Evolutionary conservation across 2,113 vertebrate species (phyloP).

Genomic region (Progne subis): DNA sequence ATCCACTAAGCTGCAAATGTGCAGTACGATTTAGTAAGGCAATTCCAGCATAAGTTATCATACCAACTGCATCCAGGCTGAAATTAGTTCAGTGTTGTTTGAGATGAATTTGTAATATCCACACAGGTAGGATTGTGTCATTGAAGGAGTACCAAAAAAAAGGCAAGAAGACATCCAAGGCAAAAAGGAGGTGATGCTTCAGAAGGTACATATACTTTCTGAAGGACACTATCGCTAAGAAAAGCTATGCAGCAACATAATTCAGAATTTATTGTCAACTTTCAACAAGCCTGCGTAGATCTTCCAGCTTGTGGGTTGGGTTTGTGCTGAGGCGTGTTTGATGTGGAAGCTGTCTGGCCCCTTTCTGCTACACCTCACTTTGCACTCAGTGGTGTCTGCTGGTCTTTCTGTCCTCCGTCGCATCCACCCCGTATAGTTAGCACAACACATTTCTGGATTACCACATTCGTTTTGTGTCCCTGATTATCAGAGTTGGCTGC

Average conservation of each 20-base stretch:
- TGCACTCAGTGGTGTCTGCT: background rate
- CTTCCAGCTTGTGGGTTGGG: background rate
- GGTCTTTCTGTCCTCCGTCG: background rate
- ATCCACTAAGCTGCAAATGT: background rate
- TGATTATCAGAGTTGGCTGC: background rate
- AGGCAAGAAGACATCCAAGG: background rate
- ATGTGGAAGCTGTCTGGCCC: background rate
- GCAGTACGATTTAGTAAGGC: background rate
- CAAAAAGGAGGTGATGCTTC: background rate
- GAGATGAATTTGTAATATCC: background rate
- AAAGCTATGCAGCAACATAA: background rate
- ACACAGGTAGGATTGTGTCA: background rate
- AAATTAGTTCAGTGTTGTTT: background rate
- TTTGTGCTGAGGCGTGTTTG: background rate
- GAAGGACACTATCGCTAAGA: background rate
- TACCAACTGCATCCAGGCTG: background rate
- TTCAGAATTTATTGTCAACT: background rate
- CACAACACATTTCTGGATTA: background rate
- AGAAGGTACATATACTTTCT: background rate
- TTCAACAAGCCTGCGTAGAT: background rate
- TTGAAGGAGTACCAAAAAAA: background rate
- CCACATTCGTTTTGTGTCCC: background rate
- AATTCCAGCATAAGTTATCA: background rate
- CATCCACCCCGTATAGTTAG: fast-evolving
- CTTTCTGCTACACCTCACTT: background rate